A percentile compares a stretch with the other conserved stretches of the same genome.
Evolutionary conservation across 2,888 invertebrate genomes (phyloP).

Genomic region (Cheilosia vernalis): DNA sequence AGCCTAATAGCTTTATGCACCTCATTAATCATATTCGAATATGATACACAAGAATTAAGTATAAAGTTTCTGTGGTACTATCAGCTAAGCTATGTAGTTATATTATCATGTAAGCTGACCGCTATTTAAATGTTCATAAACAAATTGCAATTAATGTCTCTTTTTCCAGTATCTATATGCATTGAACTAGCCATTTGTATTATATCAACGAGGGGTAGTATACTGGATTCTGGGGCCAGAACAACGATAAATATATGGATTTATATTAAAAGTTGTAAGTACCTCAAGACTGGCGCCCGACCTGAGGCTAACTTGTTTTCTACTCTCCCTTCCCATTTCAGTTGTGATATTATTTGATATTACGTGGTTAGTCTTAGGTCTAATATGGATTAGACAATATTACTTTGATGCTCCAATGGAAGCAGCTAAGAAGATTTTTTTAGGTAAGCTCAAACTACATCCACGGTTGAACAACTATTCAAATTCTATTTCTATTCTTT

Average conservation of each 20-base stretch:
- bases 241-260: conserved; percentile 91
- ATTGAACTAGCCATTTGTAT: conserved; percentile 89
- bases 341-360: conserved; percentile 90
- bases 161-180: conserved; percentile 84
- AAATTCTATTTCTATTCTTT: background rate
- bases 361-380: conserved; percentile 89
- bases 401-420: conserved; percentile 88
- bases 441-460: conserved; percentile 85
- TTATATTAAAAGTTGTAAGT: conserved; percentile 90
- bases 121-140: conserved; percentile 23
- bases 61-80: conserved; percentile 83
- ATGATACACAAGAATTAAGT: conserved; percentile 82
- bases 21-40: conserved; percentile 81
- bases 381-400: conserved; percentile 88
- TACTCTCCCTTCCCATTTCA: conserved; percentile 82
- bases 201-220: conserved; percentile 91
- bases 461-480: conserved; percentile 1
- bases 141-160: background rate
- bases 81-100: conserved; percentile 82
- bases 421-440: conserved; percentile 88
- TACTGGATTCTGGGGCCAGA: conserved; percentile 89
- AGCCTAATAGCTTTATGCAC: conserved; percentile 82
- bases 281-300: conserved; percentile 12
- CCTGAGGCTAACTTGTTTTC: background rate
- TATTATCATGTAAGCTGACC: conserved; percentile 82